phyloP scores from a whole-genome alignment of 2,797 vertebrate species.

The Aldrovandia affinis region DNA sequence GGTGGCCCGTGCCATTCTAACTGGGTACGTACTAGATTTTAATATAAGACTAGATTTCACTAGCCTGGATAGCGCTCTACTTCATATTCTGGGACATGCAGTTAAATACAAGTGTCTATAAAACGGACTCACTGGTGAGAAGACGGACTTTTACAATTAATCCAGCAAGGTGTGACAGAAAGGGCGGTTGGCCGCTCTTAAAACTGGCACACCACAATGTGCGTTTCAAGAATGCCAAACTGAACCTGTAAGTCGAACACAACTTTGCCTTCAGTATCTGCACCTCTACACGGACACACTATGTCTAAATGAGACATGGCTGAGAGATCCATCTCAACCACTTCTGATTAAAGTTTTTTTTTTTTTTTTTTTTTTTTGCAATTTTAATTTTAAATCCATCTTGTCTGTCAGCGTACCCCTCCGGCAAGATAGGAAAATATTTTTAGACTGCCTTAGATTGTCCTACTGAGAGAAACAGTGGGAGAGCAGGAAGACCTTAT shows the following conservation, averaged over 20 bases:
- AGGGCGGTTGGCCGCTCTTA: background rate
- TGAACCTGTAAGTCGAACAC: background rate
- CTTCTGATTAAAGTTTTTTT: background rate
- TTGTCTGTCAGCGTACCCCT: background rate
- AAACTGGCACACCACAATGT: background rate
- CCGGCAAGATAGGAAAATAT: background rate
- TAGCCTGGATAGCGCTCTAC: background rate
- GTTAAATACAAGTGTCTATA: slow-evolving; percentile 4
- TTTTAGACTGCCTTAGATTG: background rate
- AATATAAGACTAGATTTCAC: background rate
- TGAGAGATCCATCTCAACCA: background rate
- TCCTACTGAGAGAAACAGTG: background rate
- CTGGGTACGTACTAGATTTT: background rate
- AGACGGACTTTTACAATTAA: too few relatives aligned
- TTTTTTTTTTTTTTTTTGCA: too few relatives aligned
- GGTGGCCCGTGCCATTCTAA: background rate
- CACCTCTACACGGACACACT: background rate
- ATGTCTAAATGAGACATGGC: background rate
- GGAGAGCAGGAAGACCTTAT: background rate
- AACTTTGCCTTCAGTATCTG: background rate
- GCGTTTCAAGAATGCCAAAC: slow-evolving; percentile 10
- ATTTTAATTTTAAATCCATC: too few relatives aligned
- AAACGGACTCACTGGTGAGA: background rate
- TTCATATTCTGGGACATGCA: background rate
- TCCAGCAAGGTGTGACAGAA: too few relatives aligned